Evolutionary conservation across 2,797 vertebrate genomes (phyloP), one percentile per base, ranked within the genome.

Genomic region (Sebastes hubbsi): DNA sequence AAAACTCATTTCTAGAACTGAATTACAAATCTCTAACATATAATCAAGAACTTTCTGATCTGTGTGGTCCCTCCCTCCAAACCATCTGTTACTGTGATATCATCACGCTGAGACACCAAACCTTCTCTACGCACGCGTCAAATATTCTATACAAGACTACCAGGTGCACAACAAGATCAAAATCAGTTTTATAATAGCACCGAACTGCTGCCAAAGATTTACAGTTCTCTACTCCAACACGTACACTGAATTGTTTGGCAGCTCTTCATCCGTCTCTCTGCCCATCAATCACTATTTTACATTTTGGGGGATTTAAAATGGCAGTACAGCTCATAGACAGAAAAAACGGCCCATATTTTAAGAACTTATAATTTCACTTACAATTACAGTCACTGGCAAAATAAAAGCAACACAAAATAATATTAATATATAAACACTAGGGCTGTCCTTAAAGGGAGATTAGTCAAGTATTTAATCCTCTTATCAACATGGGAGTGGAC

Each of bases 91-190:
- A 27, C 14, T 73, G 46, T 63, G 59, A 55, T 29, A 54, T 61
- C 16, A 20, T 27, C 42, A 61, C 1, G 2, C 24, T 42, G 25
- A 61, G 29, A 75, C 62, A 59, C n/a, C 36, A 46, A 68, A 55
- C 27, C 9, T 54, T 70, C 68, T 56, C 54, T 4, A 5, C 7
- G 13, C n/a, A 63, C 22, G 46, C 29, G 12, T 80, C 49, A 85
- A 12, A 68, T 81, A 34, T 61, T 60, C 10, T 29, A 22, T 30
- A n/a, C 6, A 59, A 16, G 55, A 65, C 52, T 75, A 38, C 79
- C 67, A 80, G 60, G 81, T 80, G 76, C 73, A 89, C 70, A 88
- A 76, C 70, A 88, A 76, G 81, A 89, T 84, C 75, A 81, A 86
- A 76, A 84, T 58, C 71, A 36, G 49, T 52, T 84, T 69, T 81